phyloP scores from a whole-genome alignment of 2,113 vertebrate genomes.

The Dipodomys stephensi region DNA sequence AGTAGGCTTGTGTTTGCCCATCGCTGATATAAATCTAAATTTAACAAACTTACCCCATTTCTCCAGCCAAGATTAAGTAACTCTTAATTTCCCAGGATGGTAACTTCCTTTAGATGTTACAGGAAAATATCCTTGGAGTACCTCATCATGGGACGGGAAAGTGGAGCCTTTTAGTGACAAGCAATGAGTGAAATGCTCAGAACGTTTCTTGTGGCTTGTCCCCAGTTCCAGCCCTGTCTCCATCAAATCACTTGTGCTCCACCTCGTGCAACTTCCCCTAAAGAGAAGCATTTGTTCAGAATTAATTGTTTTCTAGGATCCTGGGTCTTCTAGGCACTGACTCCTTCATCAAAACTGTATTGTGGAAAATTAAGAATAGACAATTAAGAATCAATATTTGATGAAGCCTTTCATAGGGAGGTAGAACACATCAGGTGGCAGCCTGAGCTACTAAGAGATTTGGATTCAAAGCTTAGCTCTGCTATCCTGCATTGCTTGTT shows the following conservation, averaged over 20 bases:
- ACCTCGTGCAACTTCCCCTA: background rate
- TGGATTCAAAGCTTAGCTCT: background rate
- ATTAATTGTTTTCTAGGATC: background rate
- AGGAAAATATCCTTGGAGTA: slow-evolving; percentile 40
- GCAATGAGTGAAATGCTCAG: background rate
- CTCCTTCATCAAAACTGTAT: slow-evolving; percentile 4
- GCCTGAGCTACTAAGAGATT: background rate
- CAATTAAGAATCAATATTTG: slow-evolving; percentile 30
- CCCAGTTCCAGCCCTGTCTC: background rate
- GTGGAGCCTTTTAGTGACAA: slow-evolving; percentile 27
- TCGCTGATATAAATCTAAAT: slow-evolving; percentile 21
- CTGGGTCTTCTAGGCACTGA: background rate
- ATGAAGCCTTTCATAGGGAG: slow-evolving; percentile 1
- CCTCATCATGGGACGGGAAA: background rate
- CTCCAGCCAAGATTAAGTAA: slow-evolving; percentile 26
- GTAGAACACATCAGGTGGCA: background rate
- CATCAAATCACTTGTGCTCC: background rate
- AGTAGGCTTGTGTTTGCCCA: background rate
- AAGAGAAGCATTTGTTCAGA: slow-evolving; percentile 4
- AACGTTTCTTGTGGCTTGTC: background rate
- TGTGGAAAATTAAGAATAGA: slow-evolving; percentile 39
- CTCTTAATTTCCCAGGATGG: slow-evolving; percentile 47
- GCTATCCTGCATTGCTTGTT: background rate
- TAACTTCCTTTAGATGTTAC: slow-evolving; percentile 21
- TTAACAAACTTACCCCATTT: background rate